Evolutionary conservation across 2,888 invertebrate species (phyloP).

Genomic region (Thymelicus sylvestris): DNA sequence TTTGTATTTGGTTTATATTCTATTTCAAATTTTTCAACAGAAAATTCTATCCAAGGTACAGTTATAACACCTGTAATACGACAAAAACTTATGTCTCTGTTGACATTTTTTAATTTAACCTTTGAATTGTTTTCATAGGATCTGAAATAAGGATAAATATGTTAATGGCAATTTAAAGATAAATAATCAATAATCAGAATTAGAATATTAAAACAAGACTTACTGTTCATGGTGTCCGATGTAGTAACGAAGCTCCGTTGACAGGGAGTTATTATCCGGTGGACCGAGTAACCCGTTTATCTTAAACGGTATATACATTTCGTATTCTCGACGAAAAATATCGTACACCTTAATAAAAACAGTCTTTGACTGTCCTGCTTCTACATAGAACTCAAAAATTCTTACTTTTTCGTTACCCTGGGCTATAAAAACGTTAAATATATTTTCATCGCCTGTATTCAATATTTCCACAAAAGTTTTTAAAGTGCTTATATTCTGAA

Average conservation of each 20-base stretch:
- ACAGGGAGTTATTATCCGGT: conserved; percentile 58
- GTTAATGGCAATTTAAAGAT: background rate
- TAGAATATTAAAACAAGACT: conserved; percentile 43
- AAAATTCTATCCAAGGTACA: conserved; percentile 71
- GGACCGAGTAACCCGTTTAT: conserved; percentile 86
- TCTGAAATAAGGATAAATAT: conserved; percentile 52
- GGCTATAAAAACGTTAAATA: conserved; percentile 66
- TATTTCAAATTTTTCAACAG: conserved; percentile 70
- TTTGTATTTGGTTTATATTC: conserved; percentile 52
- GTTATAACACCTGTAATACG: conserved; percentile 72
- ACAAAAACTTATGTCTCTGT: conserved; percentile 72
- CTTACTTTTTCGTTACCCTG: conserved; percentile 68
- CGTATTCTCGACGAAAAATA: conserved; percentile 76
- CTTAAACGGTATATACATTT: conserved; percentile 84
- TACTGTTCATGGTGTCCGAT: conserved; percentile 66
- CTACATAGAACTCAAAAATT: conserved; percentile 61
- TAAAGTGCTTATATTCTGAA: conserved; percentile 65
- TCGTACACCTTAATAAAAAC: conserved; percentile 71
- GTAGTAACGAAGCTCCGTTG: conserved; percentile 68
- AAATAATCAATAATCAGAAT: conserved; percentile 16
- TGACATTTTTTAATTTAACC: conserved; percentile 63
- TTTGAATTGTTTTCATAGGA: conserved; percentile 68
- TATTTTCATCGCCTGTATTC: conserved; percentile 67
- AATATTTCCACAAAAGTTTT: conserved; percentile 62
- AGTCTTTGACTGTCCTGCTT: conserved; percentile 67